A percentile compares a stretch with the other conserved stretches of the same genome.
phyloP scores from a whole-genome alignment of 2,797 vertebrate species.

The Enteromius mattozi region DNA sequence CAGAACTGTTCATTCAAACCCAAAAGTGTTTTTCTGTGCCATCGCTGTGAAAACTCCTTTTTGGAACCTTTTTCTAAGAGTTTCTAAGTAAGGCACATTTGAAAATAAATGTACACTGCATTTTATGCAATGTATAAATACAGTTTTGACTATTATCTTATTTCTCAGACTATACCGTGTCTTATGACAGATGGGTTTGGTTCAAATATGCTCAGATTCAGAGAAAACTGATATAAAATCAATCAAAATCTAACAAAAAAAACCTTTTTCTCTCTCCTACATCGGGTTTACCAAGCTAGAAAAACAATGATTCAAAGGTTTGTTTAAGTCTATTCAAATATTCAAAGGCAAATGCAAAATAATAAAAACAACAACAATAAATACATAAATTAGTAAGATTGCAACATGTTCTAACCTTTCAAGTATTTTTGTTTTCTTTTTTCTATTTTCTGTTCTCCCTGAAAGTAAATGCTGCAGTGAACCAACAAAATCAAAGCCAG shows the following conservation, averaged over 20 bases:
- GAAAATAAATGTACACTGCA: neutral
- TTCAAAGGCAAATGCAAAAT: neutral
- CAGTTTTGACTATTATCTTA: neutral
- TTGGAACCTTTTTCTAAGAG: too few species aligned
- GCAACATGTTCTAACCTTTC: neutral
- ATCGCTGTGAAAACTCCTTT: neutral
- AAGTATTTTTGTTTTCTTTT: neutral
- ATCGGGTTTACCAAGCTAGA: neutral
- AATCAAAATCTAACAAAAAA: neutral
- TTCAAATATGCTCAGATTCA: neutral
- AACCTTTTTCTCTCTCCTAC: neutral
- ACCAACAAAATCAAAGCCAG: neutral
- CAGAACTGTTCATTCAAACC: neutral
- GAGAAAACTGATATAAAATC: neutral
- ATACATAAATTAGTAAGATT: neutral
- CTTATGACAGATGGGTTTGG: neutral
- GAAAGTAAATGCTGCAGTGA: neutral
- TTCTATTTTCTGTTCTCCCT: neutral
- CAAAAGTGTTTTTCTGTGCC: neutral
- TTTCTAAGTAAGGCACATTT: neutral
- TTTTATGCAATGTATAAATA: neutral
- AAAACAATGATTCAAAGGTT: neutral
- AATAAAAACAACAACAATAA: neutral
- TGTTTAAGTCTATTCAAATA: slow-evolving; percentile 2
- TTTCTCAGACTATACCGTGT: neutral